phyloP scores from a whole-genome alignment of 2,797 vertebrate species.

The Morus bassanus region DNA sequence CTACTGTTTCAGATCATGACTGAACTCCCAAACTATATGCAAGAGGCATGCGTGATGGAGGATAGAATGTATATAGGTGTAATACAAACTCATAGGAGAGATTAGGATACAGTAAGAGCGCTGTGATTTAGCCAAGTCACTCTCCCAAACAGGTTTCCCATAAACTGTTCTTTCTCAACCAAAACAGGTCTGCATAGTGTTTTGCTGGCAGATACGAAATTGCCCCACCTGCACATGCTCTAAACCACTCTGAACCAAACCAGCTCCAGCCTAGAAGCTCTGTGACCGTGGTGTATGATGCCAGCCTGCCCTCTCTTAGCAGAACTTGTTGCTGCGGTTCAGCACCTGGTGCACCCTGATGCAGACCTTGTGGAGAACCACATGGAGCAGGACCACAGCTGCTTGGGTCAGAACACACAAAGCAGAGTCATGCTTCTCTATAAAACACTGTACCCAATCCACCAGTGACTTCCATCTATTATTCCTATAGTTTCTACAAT shows the following conservation, averaged over 20 bases:
- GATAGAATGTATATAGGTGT: fast-evolving
- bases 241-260: background rate
- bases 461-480: background rate
- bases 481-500: background rate
- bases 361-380: background rate
- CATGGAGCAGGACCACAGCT: background rate
- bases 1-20: background rate
- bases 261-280: background rate
- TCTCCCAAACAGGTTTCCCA: background rate
- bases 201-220: background rate
- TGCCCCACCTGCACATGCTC: background rate
- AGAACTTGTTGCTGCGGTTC: fast-evolving
- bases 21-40: background rate
- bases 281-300: fast-evolving
- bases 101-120: background rate
- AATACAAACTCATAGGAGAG: background rate
- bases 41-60: background rate
- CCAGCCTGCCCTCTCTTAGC: background rate
- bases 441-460: background rate
- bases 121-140: background rate
- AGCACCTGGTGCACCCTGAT: fast-evolving
- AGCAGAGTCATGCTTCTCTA: background rate
- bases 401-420: background rate
- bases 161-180: background rate
- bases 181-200: background rate